These are phyloP conservation scores for Holacanthus passer DNA, from an alignment of 2,113 vertebrate genomes.

Conservation along the genomic window DNA sequence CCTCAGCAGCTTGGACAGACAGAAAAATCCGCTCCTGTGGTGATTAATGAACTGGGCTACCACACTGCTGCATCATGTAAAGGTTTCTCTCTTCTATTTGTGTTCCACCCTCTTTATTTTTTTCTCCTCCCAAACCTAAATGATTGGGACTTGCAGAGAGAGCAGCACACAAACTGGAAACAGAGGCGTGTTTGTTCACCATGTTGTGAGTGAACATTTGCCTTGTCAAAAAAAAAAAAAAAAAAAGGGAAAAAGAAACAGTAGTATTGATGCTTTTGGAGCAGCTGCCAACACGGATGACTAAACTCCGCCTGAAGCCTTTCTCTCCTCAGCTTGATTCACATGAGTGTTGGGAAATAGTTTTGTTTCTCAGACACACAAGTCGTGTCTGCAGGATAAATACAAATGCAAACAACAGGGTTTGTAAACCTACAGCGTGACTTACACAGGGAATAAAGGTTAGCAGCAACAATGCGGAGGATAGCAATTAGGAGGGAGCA, in stretches of 20 bases:
- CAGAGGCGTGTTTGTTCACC: constrained; percentile 72
- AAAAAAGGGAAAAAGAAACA: constrained; percentile 41
- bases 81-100: constrained; percentile 26
- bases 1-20: constrained; percentile 45
- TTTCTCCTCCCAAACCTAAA: constrained; percentile 15
- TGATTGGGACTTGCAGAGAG: constrained; percentile 27
- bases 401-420: constrained; percentile 51
- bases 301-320: constrained; percentile 69
- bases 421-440: constrained; percentile 50
- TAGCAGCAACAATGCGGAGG: constrained; percentile 50
- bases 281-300: constrained; percentile 76
- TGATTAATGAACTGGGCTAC: constrained; percentile 55
- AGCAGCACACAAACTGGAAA: constrained; percentile 46
- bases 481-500: constrained; percentile 62
- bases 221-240: constrained; percentile 46
- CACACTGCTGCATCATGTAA: constrained; percentile 37
- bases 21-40: constrained; percentile 51
- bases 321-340: constrained; percentile 61
- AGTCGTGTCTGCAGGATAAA: constrained; percentile 52
- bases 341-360: constrained; percentile 66
- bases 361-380: constrained; percentile 53
- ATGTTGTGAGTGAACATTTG: constrained; percentile 66
- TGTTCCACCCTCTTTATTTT: constrained; percentile 3
- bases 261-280: constrained; percentile 71
- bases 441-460: constrained; percentile 60